These are phyloP conservation scores for Thaleichthys pacificus DNA, from an alignment of 2,797 vertebrate genomes.

Conservation along the genomic window DNA sequence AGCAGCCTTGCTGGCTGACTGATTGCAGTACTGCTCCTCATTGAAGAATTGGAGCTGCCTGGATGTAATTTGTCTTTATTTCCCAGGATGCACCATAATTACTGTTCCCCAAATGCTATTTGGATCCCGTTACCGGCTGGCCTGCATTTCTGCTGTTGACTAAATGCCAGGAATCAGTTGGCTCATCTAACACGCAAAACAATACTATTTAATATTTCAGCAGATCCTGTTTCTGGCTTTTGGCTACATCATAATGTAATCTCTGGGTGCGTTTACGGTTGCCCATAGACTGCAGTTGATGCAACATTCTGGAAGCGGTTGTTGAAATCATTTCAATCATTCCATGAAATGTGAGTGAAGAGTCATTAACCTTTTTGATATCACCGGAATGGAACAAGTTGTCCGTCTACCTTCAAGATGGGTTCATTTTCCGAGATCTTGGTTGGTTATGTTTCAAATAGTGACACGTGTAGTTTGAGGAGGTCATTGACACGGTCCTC, in stretches of 20 bases:
- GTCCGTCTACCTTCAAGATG: background rate
- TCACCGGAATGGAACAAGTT: background rate
- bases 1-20: constrained; percentile 16
- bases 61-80: constrained; percentile 34
- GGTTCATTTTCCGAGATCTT: background rate
- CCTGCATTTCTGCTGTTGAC: constrained; percentile 42
- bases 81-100: constrained; percentile 42
- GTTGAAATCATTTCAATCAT: constrained; percentile 13
- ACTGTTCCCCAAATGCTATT: constrained; percentile 48
- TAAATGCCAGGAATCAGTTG: constrained; percentile 52
- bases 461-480: background rate
- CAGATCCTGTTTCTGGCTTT: constrained; percentile 10
- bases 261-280: background rate
- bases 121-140: constrained; percentile 43
- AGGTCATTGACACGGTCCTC: background rate
- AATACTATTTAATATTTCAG: constrained; percentile 35
- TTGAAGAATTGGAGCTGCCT: constrained; percentile 37
- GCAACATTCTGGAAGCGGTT: background rate
- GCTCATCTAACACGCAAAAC: constrained; percentile 48
- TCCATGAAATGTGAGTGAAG: constrained; percentile 7
- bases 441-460: no score
- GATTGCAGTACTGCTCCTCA: constrained; percentile 20
- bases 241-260: background rate
- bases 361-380: constrained; percentile 3
- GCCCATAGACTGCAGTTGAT: background rate